phyloP scores from a whole-genome alignment of 1,140 invertebrate genomes.

The Tetragnatha versicolor region DNA sequence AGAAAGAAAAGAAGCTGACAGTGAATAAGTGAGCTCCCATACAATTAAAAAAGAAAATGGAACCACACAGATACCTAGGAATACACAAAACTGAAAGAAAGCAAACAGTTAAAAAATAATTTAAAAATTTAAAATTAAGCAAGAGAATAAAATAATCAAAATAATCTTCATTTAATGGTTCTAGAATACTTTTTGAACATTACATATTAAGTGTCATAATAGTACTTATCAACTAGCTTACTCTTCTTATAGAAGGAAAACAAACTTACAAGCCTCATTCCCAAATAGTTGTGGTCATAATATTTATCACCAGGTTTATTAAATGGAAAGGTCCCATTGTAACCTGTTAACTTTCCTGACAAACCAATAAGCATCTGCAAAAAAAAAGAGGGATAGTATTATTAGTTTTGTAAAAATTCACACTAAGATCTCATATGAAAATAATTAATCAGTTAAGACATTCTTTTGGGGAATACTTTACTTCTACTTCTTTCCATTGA shows the following conservation, averaged over 20 bases:
- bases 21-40: conserved; percentile 86
- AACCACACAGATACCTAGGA: conserved; percentile 84
- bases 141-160: not conserved
- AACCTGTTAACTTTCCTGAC: conserved; percentile 90
- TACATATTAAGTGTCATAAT: too few species aligned
- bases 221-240: too few species aligned
- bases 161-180: not conserved
- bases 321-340: conserved; percentile 95
- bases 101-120: conserved; percentile 45
- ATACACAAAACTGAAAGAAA: conserved; percentile 84
- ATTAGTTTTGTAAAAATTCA: too few species aligned
- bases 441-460: too few species aligned
- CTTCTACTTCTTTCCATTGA: too few species aligned
- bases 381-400: conserved; percentile 35
- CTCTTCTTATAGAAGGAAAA: too few species aligned
- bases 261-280: conserved; percentile 89
- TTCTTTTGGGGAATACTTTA: too few species aligned
- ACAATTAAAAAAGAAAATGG: conserved; percentile 86
- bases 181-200: too few species aligned
- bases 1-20: conserved; percentile 78
- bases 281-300: conserved; percentile 84
- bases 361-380: conserved; percentile 92
- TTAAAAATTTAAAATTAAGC: conserved; percentile 45
- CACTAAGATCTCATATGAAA: too few species aligned
- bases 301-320: conserved; percentile 96